A percentile compares a stretch with the other conserved stretches of the same genome.
phyloP scores from a whole-genome alignment of 2,888 invertebrate genomes.

The Venustoraphidia nigricollis region DNA sequence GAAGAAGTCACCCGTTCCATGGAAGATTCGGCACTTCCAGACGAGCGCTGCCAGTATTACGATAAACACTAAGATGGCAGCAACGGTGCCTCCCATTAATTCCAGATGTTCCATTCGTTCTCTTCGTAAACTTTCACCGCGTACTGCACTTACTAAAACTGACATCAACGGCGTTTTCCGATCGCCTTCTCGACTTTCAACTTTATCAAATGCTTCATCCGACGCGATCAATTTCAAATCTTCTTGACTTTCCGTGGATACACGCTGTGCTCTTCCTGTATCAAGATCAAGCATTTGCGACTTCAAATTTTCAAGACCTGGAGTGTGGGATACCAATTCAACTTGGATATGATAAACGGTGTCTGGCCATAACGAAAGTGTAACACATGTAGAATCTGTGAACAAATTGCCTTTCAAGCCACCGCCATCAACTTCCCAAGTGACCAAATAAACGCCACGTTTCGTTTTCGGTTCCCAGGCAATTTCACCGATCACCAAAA shows the following conservation, averaged over 20 bases:
- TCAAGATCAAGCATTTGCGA: slow-evolving; percentile 50
- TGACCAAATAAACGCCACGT: slow-evolving; percentile 58
- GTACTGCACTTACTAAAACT: slow-evolving; percentile 44
- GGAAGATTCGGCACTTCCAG: slow-evolving; percentile 40
- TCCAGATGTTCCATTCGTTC: slow-evolving; percentile 38
- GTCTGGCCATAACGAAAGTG: slow-evolving; percentile 66
- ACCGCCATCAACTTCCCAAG: slow-evolving; percentile 72
- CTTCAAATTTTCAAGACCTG: slow-evolving; percentile 43
- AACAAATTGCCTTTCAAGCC: slow-evolving; percentile 68
- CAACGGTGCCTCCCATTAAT: slow-evolving; percentile 40
- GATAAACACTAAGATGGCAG: slow-evolving; percentile 31
- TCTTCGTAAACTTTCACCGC: slow-evolving; percentile 37
- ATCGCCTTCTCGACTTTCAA: slow-evolving; percentile 25
- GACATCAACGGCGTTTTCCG: slow-evolving; percentile 37
- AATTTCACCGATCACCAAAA: slow-evolving; percentile 53
- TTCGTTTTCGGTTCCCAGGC: slow-evolving; percentile 54
- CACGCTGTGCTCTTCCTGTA: slow-evolving; percentile 44
- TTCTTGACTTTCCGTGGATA: slow-evolving; percentile 46
- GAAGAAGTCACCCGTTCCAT: slow-evolving; percentile 36
- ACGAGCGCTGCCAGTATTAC: slow-evolving; percentile 36
- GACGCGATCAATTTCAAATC: slow-evolving; percentile 37
- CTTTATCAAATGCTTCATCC: slow-evolving; percentile 23
- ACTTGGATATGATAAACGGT: slow-evolving; percentile 71
- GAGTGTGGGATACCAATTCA: slow-evolving; percentile 42
- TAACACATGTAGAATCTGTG: slow-evolving; percentile 65